Evolutionary conservation across 2,113 vertebrate genomes (phyloP).

Genomic region (Lichenostomus cassidix): DNA sequence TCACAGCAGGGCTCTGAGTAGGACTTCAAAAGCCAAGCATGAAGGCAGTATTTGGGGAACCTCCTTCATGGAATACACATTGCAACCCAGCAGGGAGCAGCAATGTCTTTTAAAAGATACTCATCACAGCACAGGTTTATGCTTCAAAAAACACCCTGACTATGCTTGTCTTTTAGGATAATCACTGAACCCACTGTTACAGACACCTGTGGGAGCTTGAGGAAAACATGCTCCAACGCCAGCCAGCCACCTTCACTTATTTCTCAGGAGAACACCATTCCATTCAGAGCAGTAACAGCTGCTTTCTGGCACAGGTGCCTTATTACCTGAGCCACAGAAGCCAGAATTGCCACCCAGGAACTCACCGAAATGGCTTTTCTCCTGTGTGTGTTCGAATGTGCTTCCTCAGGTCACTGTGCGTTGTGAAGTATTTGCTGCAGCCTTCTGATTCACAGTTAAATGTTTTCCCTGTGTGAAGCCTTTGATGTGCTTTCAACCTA

Average conservation of each 20-base stretch:
- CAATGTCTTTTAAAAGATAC: background rate
- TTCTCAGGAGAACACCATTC: background rate
- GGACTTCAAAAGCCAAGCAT: background rate
- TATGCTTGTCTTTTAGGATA: background rate
- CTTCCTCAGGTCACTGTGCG: conserved; percentile 98
- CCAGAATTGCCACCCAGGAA: background rate
- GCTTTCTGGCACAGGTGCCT: background rate
- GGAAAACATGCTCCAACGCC: background rate
- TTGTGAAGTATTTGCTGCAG: conserved; percentile 99
- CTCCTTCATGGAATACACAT: background rate
- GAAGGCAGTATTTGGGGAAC: background rate
- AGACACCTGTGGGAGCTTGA: background rate
- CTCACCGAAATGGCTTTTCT: conserved; percentile 97
- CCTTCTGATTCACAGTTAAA: conserved; percentile 99
- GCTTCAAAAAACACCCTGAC: background rate
- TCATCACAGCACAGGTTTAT: background rate
- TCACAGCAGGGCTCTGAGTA: background rate
- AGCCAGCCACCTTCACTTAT: background rate
- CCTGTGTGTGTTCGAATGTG: conserved; percentile 98
- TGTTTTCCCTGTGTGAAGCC: conserved; percentile 98
- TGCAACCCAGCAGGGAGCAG: background rate
- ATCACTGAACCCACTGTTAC: background rate
- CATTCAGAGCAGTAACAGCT: background rate
- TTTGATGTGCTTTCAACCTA: conserved; percentile 98
- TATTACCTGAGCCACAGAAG: background rate